Conservation (phyloP, 2,797 vertebrate genomes). For the Anabas testudineus region DNA sequence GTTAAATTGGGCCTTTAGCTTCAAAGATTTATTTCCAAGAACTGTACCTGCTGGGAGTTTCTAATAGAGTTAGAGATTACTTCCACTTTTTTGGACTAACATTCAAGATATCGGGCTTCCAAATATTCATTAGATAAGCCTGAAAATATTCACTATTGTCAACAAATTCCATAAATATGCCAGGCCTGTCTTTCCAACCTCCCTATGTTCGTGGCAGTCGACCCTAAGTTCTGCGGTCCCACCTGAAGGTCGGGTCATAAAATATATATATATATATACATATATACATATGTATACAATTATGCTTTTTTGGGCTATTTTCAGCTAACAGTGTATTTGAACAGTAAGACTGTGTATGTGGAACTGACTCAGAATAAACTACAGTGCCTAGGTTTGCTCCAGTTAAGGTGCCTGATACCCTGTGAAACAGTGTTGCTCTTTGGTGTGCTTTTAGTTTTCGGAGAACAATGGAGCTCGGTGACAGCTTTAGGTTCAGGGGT, state of each 20-base stretch:
- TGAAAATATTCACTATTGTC: not conserved
- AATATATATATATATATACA: too few relatives aligned
- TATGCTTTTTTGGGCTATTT: not conserved
- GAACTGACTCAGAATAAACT: not conserved
- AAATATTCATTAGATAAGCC: not conserved
- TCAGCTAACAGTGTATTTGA: not conserved
- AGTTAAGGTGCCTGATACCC: not conserved
- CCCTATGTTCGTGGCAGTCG: not conserved
- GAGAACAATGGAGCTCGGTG: not conserved
- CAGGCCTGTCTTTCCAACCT: not conserved
- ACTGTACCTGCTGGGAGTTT: not conserved
- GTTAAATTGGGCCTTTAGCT: not conserved
- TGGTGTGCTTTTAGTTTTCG: slow-evolving; percentile 4
- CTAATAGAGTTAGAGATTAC: too few relatives aligned
- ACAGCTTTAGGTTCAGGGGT: not conserved
- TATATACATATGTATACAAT: too few relatives aligned
- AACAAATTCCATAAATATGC: not conserved
- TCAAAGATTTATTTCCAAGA: not conserved
- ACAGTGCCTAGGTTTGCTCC: not conserved
- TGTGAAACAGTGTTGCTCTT: not conserved
- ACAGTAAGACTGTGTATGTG: not conserved
- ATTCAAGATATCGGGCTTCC: not conserved
- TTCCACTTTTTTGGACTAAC: not conserved
- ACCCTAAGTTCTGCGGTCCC: too few relatives aligned
- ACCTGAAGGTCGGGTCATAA: too few relatives aligned